Conservation (phyloP, 2,888 invertebrate species). For the Therioaphis trifolii region DNA sequence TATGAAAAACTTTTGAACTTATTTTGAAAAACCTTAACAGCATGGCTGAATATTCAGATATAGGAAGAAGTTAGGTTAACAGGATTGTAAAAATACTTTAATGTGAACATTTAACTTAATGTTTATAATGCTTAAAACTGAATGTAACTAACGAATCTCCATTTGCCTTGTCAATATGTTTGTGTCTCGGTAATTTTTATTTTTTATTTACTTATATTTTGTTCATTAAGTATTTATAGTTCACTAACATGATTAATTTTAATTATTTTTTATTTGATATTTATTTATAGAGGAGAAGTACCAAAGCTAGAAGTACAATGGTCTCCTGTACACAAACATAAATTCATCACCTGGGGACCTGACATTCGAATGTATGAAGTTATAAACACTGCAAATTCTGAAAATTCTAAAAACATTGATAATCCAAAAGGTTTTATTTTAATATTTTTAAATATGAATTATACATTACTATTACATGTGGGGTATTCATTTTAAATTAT, state of each 20-base stretch:
- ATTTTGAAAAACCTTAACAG: no score
- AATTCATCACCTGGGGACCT: constrained; percentile 91
- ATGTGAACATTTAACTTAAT: no score
- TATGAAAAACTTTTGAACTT: no score
- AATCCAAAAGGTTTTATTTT: constrained; percentile 41
- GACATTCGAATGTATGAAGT: constrained; percentile 87
- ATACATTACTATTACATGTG: not conserved
- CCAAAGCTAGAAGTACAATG: constrained; percentile 84
- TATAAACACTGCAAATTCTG: constrained; percentile 11
- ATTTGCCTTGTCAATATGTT: constrained; percentile 23
- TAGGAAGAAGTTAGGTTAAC: no score
- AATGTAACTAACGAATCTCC: no score
- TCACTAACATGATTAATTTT: not conserved
- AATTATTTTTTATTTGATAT: not conserved
- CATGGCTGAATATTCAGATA: no score
- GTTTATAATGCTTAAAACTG: no score
- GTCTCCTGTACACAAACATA: constrained; percentile 83
- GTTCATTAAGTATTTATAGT: no score
- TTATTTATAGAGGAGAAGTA: constrained; percentile 22
- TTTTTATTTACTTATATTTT: no score
- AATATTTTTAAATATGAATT: not conserved
- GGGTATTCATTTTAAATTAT: not conserved
- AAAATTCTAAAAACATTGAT: constrained; percentile 37
- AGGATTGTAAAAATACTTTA: no score
- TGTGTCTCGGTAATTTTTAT: constrained; percentile 4